A percentile compares a stretch with the other conserved stretches of the same genome.
phyloP scores from a whole-genome alignment of 2,113 vertebrate species.

The Cariama cristata region DNA sequence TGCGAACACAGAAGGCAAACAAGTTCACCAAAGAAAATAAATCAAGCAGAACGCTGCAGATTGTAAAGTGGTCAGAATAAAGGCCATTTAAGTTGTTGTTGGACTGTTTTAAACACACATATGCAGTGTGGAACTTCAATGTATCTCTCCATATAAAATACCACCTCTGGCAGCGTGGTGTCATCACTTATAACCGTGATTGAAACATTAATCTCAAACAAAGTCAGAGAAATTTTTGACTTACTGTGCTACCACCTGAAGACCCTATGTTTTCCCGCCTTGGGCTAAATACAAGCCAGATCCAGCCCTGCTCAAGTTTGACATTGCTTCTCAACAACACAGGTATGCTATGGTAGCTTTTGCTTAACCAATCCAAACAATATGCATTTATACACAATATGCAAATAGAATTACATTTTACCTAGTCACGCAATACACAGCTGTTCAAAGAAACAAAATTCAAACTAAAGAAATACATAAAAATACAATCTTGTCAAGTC shows the following conservation, averaged over 20 bases:
- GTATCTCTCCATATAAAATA: conserved; percentile 44
- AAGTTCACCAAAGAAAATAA: conserved; percentile 51
- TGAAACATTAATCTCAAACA: conserved; percentile 26
- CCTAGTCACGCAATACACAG: background rate
- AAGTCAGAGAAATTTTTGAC: conserved; percentile 40
- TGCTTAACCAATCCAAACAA: conserved; percentile 22
- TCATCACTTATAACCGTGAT: background rate
- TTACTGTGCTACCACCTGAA: conserved; percentile 45
- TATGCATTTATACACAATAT: background rate
- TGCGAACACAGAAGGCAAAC: background rate
- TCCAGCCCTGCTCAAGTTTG: conserved; percentile 31
- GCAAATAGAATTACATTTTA: background rate
- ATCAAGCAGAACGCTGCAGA: conserved; percentile 1
- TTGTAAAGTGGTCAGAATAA: conserved; percentile 34
- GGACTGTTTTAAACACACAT: background rate
- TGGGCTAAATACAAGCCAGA: conserved; percentile 51
- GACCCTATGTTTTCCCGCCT: conserved; percentile 46
- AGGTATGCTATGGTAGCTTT: conserved; percentile 6
- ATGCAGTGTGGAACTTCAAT: background rate
- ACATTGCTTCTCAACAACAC: conserved; percentile 32
- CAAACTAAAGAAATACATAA: background rate
- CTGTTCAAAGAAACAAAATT: background rate
- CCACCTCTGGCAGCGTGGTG: conserved; percentile 33
- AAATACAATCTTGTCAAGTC: background rate
- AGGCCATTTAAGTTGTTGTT: conserved; percentile 27